These are phyloP conservation scores for Drosophila barbarae DNA, from an alignment of 2,888 invertebrate species.

Conservation along the genomic window DNA sequence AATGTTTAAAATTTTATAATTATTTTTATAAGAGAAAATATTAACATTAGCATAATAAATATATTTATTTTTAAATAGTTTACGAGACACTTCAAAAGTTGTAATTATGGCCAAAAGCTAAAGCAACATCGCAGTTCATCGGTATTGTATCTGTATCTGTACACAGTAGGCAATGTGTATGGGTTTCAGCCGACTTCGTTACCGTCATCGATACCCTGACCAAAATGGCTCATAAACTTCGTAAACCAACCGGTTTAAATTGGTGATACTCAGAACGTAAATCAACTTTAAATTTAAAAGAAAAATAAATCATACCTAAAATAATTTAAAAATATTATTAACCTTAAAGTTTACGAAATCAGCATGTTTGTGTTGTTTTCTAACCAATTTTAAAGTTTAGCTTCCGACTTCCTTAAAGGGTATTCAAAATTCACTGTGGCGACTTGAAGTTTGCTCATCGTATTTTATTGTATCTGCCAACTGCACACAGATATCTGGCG, in stretches of 20 bases:
- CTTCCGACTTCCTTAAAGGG: not conserved
- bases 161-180: conserved; percentile 6
- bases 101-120: conserved; percentile 11
- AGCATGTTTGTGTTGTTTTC: not conserved
- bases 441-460: not conserved
- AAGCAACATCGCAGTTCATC: conserved; percentile 7
- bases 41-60: no score
- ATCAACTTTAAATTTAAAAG: not conserved
- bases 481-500: conserved; percentile 44
- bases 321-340: not conserved
- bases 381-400: not conserved
- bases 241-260: not conserved
- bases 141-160: not conserved
- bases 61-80: not conserved
- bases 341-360: not conserved
- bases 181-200: conserved; percentile 3
- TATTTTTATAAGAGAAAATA: no score
- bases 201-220: conserved; percentile 6
- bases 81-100: no score
- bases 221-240: not conserved
- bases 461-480: conserved; percentile 45
- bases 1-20: no score
- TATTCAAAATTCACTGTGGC: conserved; percentile 4
- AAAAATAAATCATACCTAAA: not conserved
- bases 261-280: not conserved